A percentile compares a stretch with the other conserved stretches of the same genome.
These are phyloP conservation scores for Scomber japonicus DNA, from an alignment of 2,113 vertebrate genomes.

Conservation along the genomic window DNA sequence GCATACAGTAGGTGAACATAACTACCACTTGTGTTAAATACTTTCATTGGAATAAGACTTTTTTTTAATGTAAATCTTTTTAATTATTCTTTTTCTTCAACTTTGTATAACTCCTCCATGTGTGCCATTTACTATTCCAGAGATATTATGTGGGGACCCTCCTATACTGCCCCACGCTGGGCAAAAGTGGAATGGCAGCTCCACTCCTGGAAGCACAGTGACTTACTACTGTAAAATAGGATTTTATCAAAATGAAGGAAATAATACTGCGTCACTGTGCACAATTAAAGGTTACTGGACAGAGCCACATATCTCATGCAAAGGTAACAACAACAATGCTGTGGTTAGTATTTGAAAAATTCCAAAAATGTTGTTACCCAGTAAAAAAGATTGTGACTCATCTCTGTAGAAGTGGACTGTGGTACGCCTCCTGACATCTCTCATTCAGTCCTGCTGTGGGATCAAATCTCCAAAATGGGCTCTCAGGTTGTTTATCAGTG, in stretches of 20 bases:
- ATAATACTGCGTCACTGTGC: conserved; percentile 76
- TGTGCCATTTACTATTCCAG: conserved; percentile 70
- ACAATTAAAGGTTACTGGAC: conserved; percentile 84
- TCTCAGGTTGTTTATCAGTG: conserved; percentile 77
- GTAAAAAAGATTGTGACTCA: not conserved
- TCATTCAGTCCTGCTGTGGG: conserved; percentile 72
- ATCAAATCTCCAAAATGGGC: conserved; percentile 64
- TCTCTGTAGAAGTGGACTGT: conserved; percentile 76
- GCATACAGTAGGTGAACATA: too few species aligned
- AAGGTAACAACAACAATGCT: conserved; percentile 76
- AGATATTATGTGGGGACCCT: conserved; percentile 85
- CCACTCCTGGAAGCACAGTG: conserved; percentile 78
- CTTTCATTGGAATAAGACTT: too few species aligned
- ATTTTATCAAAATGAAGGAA: conserved; percentile 70
- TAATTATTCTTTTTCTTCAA: not conserved
- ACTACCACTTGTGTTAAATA: too few species aligned
- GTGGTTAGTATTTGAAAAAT: not conserved
- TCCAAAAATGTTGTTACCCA: not conserved
- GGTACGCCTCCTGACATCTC: conserved; percentile 64
- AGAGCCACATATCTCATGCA: conserved; percentile 75
- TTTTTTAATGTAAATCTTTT: too few species aligned
- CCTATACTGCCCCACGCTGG: conserved; percentile 78
- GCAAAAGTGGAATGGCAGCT: conserved; percentile 83
- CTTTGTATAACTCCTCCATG: not conserved
- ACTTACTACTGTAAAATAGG: conserved; percentile 80